Evolutionary conservation across 2,888 invertebrate species (phyloP), one percentile per base, ranked within the genome.

Genomic region (Minunthozetes semirufus): DNA sequence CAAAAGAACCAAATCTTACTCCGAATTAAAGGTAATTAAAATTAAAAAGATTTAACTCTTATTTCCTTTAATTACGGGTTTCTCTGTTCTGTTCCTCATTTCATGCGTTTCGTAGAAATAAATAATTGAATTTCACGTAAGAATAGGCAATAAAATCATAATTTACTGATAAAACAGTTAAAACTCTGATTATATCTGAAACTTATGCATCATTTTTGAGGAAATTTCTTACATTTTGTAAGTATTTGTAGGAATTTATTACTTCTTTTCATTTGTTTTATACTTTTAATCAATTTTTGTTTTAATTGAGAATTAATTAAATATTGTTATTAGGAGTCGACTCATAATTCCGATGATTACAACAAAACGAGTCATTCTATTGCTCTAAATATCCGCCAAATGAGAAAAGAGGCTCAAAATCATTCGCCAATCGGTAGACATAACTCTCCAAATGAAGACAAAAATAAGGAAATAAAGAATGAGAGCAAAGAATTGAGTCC

Each of bases 141-240:
- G 63, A 63, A 63, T 63, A 17, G n/a, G 63, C 13, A 8, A 63
- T 63, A 63, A 63, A 63, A 27, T 38, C 11, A 59, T 53, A 8
- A 27, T 59, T 29, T 63, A 5, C 27, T 63, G 25, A 38, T 6
- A 63, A 33, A 63, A 11, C 38, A 63, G 63, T 63, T n/a, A 38
- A 38, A 63, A 25, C 27, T 63, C 27, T 38, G 5, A 63, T 63
- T 63, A 38, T 63, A 38, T 63, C 63, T 63, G 19, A 63, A 63
- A 29, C 50, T 38, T 33, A 38, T 5, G 33, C 63, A 63, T 63
- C 63, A 63, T 33, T 63, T 63, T 63, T 63, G 33, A 63, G 63
- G 63, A 63, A 15, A n/a, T 63, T 4, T 33, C n/a, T 63, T n/a
- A n/a, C 27, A 63, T 63, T 63, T 13, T 63, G 63, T 63, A 63